Percentiles rank a stretch among this genome's conserved stretches.
Conservation (phyloP, 2,888 invertebrate genomes). For the Autographa gamma region DNA sequence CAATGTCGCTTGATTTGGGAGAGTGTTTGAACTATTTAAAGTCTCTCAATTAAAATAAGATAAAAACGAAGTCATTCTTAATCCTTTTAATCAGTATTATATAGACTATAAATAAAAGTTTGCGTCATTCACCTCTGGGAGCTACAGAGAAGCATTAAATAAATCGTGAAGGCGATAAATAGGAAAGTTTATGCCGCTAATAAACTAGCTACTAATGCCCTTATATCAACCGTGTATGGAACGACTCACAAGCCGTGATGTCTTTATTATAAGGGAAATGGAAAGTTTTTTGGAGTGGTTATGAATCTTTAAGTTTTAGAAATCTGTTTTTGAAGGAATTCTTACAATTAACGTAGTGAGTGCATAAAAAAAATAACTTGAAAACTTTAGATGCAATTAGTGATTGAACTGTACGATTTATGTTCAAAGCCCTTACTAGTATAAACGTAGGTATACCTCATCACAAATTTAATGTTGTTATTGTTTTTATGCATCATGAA, state of each 20-base stretch:
- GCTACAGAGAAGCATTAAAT: conserved; percentile 17
- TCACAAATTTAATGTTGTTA: no score
- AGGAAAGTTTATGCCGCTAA: conserved; percentile 29
- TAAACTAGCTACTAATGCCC: conserved; percentile 32
- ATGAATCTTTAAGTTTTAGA: not conserved
- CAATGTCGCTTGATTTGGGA: no score
- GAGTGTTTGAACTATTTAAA: no score
- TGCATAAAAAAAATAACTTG: no score
- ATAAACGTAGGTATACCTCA: no score
- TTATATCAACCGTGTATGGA: conserved; percentile 26
- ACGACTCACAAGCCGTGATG: conserved; percentile 18
- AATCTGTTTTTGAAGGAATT: not conserved
- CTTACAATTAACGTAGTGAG: no score
- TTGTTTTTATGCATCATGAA: no score
- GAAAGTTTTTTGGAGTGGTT: conserved; percentile 14
- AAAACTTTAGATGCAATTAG: no score
- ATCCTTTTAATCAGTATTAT: not conserved
- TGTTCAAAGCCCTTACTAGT: no score
- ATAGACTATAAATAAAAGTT: not conserved
- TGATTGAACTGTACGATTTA: no score
- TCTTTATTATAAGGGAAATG: conserved; percentile 37
- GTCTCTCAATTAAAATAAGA: not conserved
- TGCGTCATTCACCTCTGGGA: conserved; percentile 3
- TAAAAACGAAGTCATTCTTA: not conserved
- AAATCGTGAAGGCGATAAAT: conserved; percentile 27